Conservation (phyloP, 2,888 invertebrate genomes). For the Ormyrus labotus region DNA sequence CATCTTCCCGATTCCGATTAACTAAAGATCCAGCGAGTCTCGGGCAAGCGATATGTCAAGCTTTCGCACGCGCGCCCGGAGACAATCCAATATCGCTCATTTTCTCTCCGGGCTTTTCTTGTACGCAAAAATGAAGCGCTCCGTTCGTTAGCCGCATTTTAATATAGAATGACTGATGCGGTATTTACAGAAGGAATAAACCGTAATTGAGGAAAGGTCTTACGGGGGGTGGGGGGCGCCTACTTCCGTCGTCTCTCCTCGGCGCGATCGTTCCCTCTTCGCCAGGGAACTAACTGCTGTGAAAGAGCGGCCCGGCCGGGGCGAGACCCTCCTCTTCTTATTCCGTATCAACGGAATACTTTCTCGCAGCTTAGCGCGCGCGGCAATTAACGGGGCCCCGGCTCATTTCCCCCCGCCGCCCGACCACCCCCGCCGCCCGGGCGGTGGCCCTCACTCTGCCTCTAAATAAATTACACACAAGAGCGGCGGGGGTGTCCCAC, state of each 20-base stretch:
- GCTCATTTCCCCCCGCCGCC: conserved; percentile 49
- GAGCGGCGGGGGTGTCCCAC: conserved; percentile 61
- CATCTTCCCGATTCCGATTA: conserved; percentile 29
- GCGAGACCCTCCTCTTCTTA: conserved; percentile 39
- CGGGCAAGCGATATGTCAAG: conserved; percentile 28
- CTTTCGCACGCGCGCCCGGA: not conserved
- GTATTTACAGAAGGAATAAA: conserved; percentile 46
- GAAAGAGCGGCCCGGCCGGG: conserved; percentile 41
- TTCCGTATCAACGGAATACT: conserved; percentile 64
- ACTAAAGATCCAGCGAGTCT: conserved; percentile 23
- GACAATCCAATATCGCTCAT: conserved; percentile 30
- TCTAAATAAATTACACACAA: conserved; percentile 67
- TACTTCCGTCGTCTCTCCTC: not conserved
- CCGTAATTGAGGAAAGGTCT: conserved; percentile 52
- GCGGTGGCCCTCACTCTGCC: conserved; percentile 49
- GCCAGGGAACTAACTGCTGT: conserved; percentile 43
- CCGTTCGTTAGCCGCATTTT: conserved; percentile 48
- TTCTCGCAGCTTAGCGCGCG: conserved; percentile 66
- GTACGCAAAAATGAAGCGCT: conserved; percentile 37
- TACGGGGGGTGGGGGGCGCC: not conserved
- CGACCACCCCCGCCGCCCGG: not conserved
- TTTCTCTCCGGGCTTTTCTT: not conserved
- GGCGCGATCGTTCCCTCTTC: not conserved
- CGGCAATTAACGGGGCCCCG: conserved; percentile 69
- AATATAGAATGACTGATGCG: conserved; percentile 57